These are phyloP conservation scores for Camelus dromedarius DNA, from an alignment of 2,113 vertebrate species.

Conservation along the genomic window DNA sequence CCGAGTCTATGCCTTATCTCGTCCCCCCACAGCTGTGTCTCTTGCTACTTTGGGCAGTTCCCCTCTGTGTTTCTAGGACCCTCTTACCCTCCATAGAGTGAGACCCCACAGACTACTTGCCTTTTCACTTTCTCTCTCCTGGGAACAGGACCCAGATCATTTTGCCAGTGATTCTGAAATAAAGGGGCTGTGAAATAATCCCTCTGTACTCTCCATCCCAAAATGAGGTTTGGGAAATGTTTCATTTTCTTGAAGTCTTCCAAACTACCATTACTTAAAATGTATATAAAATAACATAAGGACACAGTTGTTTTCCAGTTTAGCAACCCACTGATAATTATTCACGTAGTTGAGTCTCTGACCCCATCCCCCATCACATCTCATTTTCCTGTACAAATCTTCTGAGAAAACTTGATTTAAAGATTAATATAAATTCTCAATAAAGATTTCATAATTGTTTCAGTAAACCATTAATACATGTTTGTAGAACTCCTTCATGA, in stretches of 20 bases:
- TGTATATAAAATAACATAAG: not conserved
- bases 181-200: not conserved
- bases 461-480: not conserved
- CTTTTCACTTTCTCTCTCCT: not conserved
- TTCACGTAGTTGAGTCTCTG: not conserved
- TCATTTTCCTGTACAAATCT: not conserved
- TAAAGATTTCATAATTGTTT: not conserved
- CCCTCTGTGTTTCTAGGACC: not conserved
- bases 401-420: slow-evolving; percentile 1
- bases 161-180: not conserved
- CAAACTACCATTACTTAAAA: not conserved
- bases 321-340: not conserved
- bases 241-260: not conserved
- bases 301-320: not conserved
- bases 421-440: not conserved
- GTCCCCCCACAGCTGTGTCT: not conserved
- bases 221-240: not conserved
- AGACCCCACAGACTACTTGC: not conserved
- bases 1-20: not conserved
- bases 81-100: not conserved
- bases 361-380: not conserved
- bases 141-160: not conserved
- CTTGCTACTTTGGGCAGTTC: not conserved
- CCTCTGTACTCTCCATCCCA: not conserved
- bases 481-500: not conserved